Conservation (phyloP, 2,113 vertebrate genomes). For the Toxotes chatareus region DNA sequence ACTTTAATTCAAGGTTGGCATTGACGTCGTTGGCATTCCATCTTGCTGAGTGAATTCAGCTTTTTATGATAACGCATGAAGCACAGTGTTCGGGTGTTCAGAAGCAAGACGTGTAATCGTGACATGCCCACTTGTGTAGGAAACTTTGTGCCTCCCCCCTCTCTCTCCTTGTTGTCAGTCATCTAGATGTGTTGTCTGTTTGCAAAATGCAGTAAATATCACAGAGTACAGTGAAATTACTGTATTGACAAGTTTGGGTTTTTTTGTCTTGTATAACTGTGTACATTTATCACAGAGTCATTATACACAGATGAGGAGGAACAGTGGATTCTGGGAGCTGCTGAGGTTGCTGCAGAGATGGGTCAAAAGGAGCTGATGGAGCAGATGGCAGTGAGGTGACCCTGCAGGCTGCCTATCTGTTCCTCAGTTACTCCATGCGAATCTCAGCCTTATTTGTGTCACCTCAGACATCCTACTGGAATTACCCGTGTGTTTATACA, state of each 20-base stretch:
- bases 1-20: background rate
- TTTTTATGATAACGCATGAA: background rate
- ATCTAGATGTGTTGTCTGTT: background rate
- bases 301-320: constrained; percentile 10
- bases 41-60: background rate
- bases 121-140: background rate
- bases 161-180: background rate
- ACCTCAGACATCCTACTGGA: constrained; percentile 49
- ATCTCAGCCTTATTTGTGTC: constrained; percentile 46
- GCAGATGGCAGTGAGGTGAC: constrained; percentile 77
- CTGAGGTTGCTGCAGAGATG: constrained; percentile 50
- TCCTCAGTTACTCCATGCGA: constrained; percentile 57
- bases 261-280: background rate
- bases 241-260: background rate
- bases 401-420: constrained; percentile 65
- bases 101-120: background rate
- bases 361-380: constrained; percentile 68
- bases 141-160: background rate
- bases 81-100: background rate
- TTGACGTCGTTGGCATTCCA: background rate
- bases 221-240: background rate
- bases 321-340: constrained; percentile 24
- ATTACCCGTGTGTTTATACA: constrained; percentile 60
- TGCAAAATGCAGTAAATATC: background rate
- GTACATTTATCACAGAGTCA: constrained; percentile 10